These are phyloP conservation scores for Drosophila varians DNA, from an alignment of 1,140 invertebrate species.

Conservation along the genomic window DNA sequence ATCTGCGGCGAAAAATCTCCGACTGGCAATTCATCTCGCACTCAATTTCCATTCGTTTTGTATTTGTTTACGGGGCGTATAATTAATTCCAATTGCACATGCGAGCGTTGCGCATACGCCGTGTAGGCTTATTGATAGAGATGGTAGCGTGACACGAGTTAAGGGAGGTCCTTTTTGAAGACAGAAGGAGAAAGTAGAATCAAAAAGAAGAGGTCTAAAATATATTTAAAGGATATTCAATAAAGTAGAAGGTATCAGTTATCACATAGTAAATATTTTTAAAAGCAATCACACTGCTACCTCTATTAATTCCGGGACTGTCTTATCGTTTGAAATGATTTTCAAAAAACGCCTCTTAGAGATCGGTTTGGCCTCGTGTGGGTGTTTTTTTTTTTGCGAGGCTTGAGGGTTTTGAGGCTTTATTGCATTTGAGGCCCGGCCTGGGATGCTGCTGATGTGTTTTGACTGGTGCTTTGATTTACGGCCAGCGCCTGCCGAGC, in stretches of 20 bases:
- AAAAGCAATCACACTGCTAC: constrained; percentile 2
- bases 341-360: constrained; percentile 55
- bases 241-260: too few relatives aligned
- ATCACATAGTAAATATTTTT: background rate
- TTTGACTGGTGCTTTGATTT: constrained; percentile 76
- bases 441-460: constrained; percentile 73
- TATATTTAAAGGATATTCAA: too few relatives aligned
- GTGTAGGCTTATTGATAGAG: constrained; percentile 1
- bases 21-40: constrained; percentile 72
- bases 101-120: constrained; percentile 69
- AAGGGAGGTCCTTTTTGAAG: background rate
- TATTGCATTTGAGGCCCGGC: background rate
- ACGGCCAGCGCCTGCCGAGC: constrained; percentile 71
- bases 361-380: constrained; percentile 43
- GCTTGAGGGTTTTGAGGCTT: background rate
- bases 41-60: constrained; percentile 69
- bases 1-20: constrained; percentile 65
- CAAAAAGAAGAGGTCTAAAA: too few relatives aligned
- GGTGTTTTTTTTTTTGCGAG: constrained; percentile 56
- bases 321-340: constrained; percentile 43
- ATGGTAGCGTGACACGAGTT: constrained; percentile 18
- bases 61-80: constrained; percentile 60
- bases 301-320: constrained; percentile 2
- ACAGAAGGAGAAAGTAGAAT: too few relatives aligned
- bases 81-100: constrained; percentile 77